Evolutionary conservation across 2,888 invertebrate species (phyloP), one percentile per base, ranked within the genome.

Genomic region (Sinotaia quadrata): DNA sequence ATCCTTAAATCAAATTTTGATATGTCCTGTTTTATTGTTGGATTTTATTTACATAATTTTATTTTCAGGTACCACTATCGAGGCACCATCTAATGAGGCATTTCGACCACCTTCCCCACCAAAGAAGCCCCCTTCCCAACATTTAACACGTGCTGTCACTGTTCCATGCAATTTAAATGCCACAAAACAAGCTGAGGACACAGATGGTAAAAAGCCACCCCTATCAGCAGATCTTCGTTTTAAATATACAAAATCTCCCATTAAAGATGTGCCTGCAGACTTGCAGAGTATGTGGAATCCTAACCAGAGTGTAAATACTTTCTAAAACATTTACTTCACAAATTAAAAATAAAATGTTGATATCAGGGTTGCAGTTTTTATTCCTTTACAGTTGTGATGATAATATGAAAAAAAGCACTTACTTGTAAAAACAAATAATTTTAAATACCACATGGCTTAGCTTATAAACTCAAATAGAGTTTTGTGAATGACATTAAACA

Each of bases 281-380:
- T 24, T 29, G 3, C 63, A 68, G 10, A 34, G 18, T 21, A 65
- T 73, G 73, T 75, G 75, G 75, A 69, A 67, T 49, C 75, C 71
- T 34, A 68, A 54, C 37, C 52, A 75, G 36, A 73, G 73, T 8
- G 59, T 75, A 24, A 71, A 73, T 66, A 73, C 73, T 0, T 73
- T 73, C 47, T 75, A 65, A 47, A 37, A 2, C 12, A 29, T 36
- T 33, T 31, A 8, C 47, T 18, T n/a, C n/a, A n/a, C n/a, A n/a
- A n/a, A n/a, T n/a, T n/a, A n/a, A n/a, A n/a, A n/a, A n/a, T n/a
- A n/a, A n/a, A n/a, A n/a, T n/a, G n/a, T n/a, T n/a, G n/a, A n/a
- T n/a, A n/a, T n/a, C n/a, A n/a, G n/a, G n/a, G n/a, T n/a, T n/a
- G n/a, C n/a, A n/a, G n/a, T n/a, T n/a, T n/a, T n/a, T n/a, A n/a